phyloP scores from a whole-genome alignment of 2,888 invertebrate genomes.

The Torymus tubicola region DNA sequence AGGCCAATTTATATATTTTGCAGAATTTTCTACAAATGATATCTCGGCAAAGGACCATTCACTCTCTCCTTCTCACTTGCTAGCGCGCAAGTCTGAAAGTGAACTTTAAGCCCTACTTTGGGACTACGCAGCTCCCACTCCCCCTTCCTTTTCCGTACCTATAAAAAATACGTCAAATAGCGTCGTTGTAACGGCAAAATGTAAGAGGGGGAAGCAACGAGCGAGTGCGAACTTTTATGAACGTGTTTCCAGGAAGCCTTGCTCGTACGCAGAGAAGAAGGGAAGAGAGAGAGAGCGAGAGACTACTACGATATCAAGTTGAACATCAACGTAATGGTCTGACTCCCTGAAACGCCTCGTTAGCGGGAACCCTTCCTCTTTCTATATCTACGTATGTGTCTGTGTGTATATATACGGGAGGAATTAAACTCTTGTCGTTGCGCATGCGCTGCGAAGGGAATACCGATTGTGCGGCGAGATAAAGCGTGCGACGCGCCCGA shows the following conservation, averaged over 20 bases:
- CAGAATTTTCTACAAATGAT: conserved; percentile 25
- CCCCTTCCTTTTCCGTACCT: not conserved
- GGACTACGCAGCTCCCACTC: too few species aligned
- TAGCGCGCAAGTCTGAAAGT: not conserved
- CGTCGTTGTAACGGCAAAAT: conserved; percentile 34
- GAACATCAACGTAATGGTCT: conserved; percentile 34
- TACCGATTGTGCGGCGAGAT: conserved; percentile 28
- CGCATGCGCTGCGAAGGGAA: not conserved
- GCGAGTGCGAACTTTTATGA: conserved; percentile 35
- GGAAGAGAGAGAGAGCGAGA: not conserved
- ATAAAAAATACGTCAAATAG: conserved; percentile 42
- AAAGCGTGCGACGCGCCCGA: conserved; percentile 9
- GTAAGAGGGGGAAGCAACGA: too few species aligned
- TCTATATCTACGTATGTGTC: conserved; percentile 13
- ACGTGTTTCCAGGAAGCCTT: conserved; percentile 40
- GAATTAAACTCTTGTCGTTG: conserved; percentile 46
- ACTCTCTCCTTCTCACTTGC: not conserved
- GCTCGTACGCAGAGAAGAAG: not conserved
- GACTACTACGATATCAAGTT: conserved; percentile 20
- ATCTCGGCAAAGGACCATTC: too few species aligned
- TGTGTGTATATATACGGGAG: conserved; percentile 11
- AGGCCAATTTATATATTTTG: conserved; percentile 2
- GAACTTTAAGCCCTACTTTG: conserved; percentile 6
- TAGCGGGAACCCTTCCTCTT: conserved; percentile 9
- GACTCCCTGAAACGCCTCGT: conserved; percentile 42